Evolutionary conservation across 1,140 invertebrate genomes (phyloP).

Genomic region (Drosophila quadrilineata): DNA sequence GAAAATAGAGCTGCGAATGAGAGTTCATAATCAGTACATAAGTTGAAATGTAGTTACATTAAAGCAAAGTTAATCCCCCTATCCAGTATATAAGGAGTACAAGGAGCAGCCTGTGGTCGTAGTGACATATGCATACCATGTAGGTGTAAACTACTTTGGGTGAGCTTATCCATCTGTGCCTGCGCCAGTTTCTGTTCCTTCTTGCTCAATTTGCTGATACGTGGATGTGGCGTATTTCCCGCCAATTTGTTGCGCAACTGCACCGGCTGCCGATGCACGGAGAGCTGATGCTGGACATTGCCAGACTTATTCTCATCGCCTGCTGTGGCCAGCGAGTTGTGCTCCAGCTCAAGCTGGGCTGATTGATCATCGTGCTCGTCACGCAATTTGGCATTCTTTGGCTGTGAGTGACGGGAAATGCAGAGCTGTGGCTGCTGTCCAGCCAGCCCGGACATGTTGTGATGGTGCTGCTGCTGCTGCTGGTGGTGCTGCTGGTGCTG

Average conservation of each 20-base stretch:
- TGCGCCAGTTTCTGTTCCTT: conserved; percentile 85
- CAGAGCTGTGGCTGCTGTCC: conserved; percentile 39
- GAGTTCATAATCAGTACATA: too few relatives aligned
- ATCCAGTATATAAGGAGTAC: too few relatives aligned
- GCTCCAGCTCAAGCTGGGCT: conserved; percentile 9
- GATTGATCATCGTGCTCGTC: conserved; percentile 44
- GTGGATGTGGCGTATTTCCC: conserved; percentile 82
- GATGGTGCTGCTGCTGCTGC: conserved; percentile 14
- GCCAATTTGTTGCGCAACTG: conserved; percentile 49
- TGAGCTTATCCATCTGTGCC: conserved; percentile 87
- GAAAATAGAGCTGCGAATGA: conserved; percentile 90
- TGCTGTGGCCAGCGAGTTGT: conserved; percentile 4
- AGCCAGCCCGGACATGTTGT: neutral
- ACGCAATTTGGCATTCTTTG: conserved; percentile 56
- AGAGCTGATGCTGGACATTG: conserved; percentile 48
- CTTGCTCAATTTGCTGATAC: conserved; percentile 82
- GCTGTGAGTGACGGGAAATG: conserved; percentile 68
- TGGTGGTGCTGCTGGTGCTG: conserved; percentile 26
- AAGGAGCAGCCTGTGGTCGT: conserved; percentile 4
- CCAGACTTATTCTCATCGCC: conserved; percentile 51
- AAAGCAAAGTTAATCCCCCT: neutral
- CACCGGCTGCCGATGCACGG: conserved; percentile 63
- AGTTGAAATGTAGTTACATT: neutral
- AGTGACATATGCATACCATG: conserved; percentile 86
- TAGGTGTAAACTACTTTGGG: conserved; percentile 92